Base-by-base conservation (phyloP, 2,797 vertebrate species). In the Myotis planiceps region DNA sequence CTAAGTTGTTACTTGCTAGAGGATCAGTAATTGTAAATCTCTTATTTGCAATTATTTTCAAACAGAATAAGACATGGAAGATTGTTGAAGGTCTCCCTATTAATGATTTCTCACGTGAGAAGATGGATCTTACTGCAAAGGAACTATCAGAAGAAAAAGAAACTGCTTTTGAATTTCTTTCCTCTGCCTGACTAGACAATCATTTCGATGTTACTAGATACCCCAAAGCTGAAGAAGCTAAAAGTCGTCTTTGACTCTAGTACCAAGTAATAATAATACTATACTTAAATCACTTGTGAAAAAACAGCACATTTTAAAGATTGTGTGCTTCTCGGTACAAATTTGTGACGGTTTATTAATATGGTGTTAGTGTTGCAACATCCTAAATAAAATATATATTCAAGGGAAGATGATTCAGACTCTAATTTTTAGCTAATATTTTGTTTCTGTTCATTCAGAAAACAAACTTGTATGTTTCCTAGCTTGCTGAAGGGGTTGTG, bases 111-210 rank as follows among this genome's bases (percentile, higher is more conserved):
- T 99, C 99, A 63, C 98, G 98, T 80, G 98, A 98, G 63, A 99
- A 99, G 98, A 99, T 99, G 99, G 99, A 99, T 16, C 96, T 99
- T 95, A 99, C 99, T 2, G 99, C 99, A 0, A 99, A 99, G 10
- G 99, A 99, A 98, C 98, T 99, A 96, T 92, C 99, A 93, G 99
- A 99, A 74, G 99, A 99, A 98, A 99, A 99, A 68, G 99, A 99
- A 98, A 99, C 99, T 0, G 99, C 99, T 34, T 87, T 99, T 98
- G 99, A 99, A 97, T 99, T 99, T 97, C 98, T 99, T 42, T 97
- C 98, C 82, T 98, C 97, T 84, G 98, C 98, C 94, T 99, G 99
- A 99, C 99, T 99, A 98, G 32, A 96, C 89, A 87, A 19, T 88
- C 86, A 93, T 63, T 90, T 76, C 82, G 93, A 97, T 95, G 66